Base-by-base conservation (phyloP, 2,888 invertebrate species). In the Enchytraeus crypticus region DNA sequence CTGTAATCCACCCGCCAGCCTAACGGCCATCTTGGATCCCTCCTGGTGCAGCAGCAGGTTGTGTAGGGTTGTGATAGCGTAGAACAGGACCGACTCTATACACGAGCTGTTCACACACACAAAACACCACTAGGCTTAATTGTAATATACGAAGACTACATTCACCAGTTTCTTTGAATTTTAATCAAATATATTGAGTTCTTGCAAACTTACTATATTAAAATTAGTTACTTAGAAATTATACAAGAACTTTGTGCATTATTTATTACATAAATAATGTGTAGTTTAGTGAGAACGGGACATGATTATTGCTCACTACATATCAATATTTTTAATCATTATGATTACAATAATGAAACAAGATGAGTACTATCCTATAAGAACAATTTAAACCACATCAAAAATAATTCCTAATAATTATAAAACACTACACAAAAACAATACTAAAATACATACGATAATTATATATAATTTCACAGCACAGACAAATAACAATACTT, bases 41-140 rank as follows among this genome's bases (percentile, higher is more conserved):
- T 97, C 97, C 81, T 98, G 96, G 80, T 99, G 96, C 60, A 97
- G 83, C 59, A 99, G 83, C 45, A 99, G 84, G 79, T 99, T 99
- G 80, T 99, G 96, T 55, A 99, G 85, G 26, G 98, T 99, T 1
- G 97, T 98, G 67, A 98, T 95, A 5, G 98, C 97, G 77, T 99
- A 98, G 81, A 97, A 97, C 43, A 98, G 84, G 33, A 99, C 96
- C 38, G 93, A 90, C 80, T 98, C 96, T 45, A 96, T 90, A 0
- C 93, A 92, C 3, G 95, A 96, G 73, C 92, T 84, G 73, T 29
- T 4, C 8, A 27, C 18, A 30, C 11, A 51, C 27, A 30, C 30
- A 51, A 51, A 51, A 14, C 18, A 51, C 30, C 23, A 51, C 2
- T 51, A 30, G 27, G 21, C 2, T 21, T 30, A 32, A 14, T n/a